Evolutionary conservation across 2,113 vertebrate genomes (phyloP).

Genomic region (Cephalopterus ornatus): DNA sequence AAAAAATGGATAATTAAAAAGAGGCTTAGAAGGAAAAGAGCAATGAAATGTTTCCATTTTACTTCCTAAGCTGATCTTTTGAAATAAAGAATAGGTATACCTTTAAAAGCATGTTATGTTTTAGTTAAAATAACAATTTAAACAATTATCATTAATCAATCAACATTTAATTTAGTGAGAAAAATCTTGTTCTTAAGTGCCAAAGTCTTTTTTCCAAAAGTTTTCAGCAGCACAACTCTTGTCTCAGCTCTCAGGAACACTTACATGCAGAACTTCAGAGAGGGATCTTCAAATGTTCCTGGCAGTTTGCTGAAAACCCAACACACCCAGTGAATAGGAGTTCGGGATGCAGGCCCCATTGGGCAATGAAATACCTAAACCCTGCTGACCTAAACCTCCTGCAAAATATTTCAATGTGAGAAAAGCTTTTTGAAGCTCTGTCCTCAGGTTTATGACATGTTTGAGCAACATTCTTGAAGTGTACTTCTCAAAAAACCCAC

Average conservation of each 20-base stretch:
- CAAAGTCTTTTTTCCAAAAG: not conserved
- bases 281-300: fast-evolving
- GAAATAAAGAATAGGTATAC: not conserved
- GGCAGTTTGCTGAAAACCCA: not conserved
- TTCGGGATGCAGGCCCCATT: not conserved
- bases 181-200: not conserved
- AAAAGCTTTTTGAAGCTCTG: not conserved
- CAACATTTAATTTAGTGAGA: not conserved
- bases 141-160: not conserved
- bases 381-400: not conserved
- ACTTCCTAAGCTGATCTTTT: not conserved
- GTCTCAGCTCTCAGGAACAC: not conserved
- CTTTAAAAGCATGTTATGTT: not conserved
- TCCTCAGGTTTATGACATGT: not conserved
- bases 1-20: not conserved
- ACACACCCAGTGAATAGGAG: not conserved
- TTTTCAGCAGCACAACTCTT: not conserved
- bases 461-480: not conserved
- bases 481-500: not conserved
- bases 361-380: not conserved
- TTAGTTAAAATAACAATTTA: not conserved
- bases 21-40: not conserved
- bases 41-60: not conserved
- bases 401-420: not conserved
- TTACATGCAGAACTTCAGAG: not conserved